These are phyloP conservation scores for Cyphotilapia sp. DNA, from an alignment of 2,113 vertebrate genomes.

Conservation along the genomic window DNA sequence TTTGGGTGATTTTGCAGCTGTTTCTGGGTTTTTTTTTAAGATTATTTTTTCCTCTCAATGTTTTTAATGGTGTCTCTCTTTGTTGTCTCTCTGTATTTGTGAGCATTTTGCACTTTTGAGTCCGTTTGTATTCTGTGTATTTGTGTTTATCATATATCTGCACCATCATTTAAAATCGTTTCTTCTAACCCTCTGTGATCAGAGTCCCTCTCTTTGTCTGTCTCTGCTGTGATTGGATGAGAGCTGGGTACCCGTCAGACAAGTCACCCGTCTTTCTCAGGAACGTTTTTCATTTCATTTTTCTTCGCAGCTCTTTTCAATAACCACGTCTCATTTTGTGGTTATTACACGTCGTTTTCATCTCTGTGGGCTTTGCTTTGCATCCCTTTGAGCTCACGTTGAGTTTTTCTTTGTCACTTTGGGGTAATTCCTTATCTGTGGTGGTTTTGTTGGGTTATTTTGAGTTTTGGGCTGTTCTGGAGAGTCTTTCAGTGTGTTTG, in stretches of 20 bases:
- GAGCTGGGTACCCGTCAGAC: fast-evolving
- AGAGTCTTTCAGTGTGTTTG: background rate
- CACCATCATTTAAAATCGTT: fast-evolving
- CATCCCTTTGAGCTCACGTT: background rate
- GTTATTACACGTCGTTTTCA: background rate
- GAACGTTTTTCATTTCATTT: fast-evolving
- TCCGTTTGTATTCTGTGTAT: background rate
- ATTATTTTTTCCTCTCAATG: fast-evolving
- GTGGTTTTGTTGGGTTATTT: background rate
- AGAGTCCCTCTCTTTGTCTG: background rate
- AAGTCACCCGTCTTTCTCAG: fast-evolving
- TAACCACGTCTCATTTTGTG: background rate
- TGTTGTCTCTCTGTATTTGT: background rate
- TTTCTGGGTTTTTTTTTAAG: background rate
- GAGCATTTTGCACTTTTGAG: background rate
- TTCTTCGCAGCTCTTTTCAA: background rate
- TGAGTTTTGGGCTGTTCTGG: background rate
- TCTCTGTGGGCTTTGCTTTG: background rate
- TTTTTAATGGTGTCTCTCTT: background rate
- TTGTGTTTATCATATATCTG: background rate
- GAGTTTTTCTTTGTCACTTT: background rate
- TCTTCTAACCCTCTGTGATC: background rate
- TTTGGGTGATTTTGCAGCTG: background rate
- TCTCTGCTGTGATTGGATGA: background rate
- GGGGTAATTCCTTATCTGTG: background rate